phyloP scores from a whole-genome alignment of 2,113 vertebrate genomes.

The Dasypus novemcinctus region DNA sequence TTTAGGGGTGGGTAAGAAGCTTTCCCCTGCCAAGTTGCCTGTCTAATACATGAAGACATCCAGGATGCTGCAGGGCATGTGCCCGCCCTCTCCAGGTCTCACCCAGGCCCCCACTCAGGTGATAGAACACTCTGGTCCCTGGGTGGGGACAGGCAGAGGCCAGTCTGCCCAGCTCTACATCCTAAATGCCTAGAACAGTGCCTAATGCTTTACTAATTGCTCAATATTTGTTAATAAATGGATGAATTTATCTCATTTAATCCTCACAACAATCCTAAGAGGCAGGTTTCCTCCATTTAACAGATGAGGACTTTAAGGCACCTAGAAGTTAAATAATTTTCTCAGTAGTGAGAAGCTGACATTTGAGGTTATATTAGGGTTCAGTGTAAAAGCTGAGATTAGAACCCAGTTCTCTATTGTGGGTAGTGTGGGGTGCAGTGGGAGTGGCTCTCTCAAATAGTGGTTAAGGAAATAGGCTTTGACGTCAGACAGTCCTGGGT shows the following conservation, averaged over 20 bases:
- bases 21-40: not conserved
- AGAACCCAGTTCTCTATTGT: not conserved
- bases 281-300: not conserved
- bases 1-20: not conserved
- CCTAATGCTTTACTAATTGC: too few relatives aligned
- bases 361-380: not conserved
- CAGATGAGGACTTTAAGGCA: not conserved
- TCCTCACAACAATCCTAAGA: not conserved
- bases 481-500: not conserved
- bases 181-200: not conserved
- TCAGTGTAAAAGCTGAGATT: not conserved
- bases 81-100: not conserved
- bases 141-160: not conserved
- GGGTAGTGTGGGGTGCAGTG: too few relatives aligned
- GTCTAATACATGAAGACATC: not conserved
- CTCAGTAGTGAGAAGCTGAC: not conserved
- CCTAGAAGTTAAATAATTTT: not conserved
- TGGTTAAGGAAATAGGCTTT: not conserved
- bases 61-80: not conserved
- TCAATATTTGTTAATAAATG: not conserved
- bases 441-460: fast-evolving
- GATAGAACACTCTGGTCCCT: fast-evolving
- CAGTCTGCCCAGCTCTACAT: not conserved
- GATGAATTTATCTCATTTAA: not conserved
- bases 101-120: not conserved